Conservation (phyloP, 2,113 vertebrate species). For the Diadophis punctatus region DNA sequence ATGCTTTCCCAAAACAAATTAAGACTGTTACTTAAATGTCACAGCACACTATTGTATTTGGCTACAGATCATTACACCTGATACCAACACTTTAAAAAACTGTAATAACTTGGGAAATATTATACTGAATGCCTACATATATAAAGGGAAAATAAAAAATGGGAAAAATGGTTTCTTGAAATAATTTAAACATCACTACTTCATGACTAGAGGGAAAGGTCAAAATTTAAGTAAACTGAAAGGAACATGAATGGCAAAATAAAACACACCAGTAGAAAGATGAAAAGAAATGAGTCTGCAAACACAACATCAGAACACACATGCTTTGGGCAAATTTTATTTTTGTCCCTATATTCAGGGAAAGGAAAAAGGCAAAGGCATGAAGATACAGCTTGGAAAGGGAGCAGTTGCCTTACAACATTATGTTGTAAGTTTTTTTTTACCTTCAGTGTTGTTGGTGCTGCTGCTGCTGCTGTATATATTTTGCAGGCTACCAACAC, state of each 20-base stretch:
- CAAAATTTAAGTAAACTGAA: slow-evolving; percentile 78
- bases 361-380: slow-evolving; percentile 15
- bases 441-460: slow-evolving; percentile 89
- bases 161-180: slow-evolving; percentile 70
- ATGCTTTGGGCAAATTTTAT: slow-evolving; percentile 58
- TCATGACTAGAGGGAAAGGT: slow-evolving; percentile 73
- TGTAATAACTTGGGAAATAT: slow-evolving; percentile 97
- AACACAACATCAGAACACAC: slow-evolving; percentile 58
- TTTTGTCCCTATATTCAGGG: slow-evolving; percentile 20
- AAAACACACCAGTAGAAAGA: slow-evolving; percentile 63
- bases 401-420: not conserved
- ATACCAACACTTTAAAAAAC: slow-evolving; percentile 91
- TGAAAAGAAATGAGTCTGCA: slow-evolving; percentile 62
- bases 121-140: slow-evolving; percentile 77
- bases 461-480: slow-evolving; percentile 87
- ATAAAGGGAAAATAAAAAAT: slow-evolving; percentile 65
- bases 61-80: slow-evolving; percentile 99
- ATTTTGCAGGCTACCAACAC: slow-evolving; percentile 92
- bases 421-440: slow-evolving; percentile 45
- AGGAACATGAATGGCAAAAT: slow-evolving; percentile 71
- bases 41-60: slow-evolving; percentile 95
- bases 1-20: slow-evolving; percentile 90
- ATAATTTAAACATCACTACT: slow-evolving; percentile 75
- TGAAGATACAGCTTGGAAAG: not conserved
- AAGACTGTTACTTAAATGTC: slow-evolving; percentile 98